A percentile compares a stretch with the other conserved stretches of the same genome.
Evolutionary conservation across 2,888 invertebrate genomes (phyloP).

Genomic region (Heliconius erato): DNA sequence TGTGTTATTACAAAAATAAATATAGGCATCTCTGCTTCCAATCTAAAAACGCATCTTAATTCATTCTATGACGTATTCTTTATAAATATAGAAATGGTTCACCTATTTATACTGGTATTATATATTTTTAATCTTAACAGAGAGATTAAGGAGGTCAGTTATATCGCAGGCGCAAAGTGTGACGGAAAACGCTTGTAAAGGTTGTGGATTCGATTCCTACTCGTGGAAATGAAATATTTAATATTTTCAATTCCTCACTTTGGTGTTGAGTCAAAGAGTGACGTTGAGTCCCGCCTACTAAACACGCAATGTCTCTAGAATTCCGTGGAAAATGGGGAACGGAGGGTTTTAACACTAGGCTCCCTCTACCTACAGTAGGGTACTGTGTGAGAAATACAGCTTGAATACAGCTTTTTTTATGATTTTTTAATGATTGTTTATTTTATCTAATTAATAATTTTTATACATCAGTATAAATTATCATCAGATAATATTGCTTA

Average conservation of each 20-base stretch:
- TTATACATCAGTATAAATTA: no score
- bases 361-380: background rate
- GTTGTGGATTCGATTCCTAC: background rate
- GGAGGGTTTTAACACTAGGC: background rate
- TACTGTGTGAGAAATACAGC: no score
- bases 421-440: no score
- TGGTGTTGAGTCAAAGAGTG: no score
- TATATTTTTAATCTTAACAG: background rate
- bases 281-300: background rate
- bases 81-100: constrained; percentile 12
- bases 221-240: background rate
- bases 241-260: background rate
- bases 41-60: constrained; percentile 22
- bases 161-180: background rate
- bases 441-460: no score
- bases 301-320: no score
- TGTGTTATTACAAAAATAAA: constrained; percentile 26
- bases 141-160: background rate
- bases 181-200: background rate
- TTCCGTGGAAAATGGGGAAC: background rate
- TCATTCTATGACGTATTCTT: constrained; percentile 2
- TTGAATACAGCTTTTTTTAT: no score
- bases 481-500: no score
- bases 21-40: constrained; percentile 13
- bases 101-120: background rate